A percentile compares a stretch with the other conserved stretches of the same genome.
These are phyloP conservation scores for Pseudococcus viburni DNA, from an alignment of 2,888 invertebrate species.

Conservation along the genomic window DNA sequence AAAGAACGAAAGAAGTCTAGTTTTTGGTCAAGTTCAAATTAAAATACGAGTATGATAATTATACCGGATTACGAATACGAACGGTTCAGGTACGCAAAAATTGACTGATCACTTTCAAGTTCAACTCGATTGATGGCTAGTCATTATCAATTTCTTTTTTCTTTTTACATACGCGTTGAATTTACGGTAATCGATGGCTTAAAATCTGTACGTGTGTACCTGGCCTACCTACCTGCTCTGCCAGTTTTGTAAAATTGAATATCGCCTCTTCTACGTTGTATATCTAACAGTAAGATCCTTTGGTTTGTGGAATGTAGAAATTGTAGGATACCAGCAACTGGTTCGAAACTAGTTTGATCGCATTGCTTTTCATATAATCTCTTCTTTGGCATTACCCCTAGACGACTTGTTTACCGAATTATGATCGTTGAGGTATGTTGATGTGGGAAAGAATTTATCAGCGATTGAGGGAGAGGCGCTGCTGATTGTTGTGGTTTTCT, in stretches of 20 bases:
- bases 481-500: no score
- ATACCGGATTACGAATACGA: conserved; percentile 35
- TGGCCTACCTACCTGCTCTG: background rate
- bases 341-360: conserved; percentile 27
- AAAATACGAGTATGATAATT: conserved; percentile 30
- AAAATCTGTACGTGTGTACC: background rate
- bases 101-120: conserved; percentile 52
- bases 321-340: conserved; percentile 14
- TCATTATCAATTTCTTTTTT: conserved; percentile 30
- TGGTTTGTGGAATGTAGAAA: conserved; percentile 25
- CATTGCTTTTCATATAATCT: background rate
- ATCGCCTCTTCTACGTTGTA: background rate
- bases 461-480: background rate
- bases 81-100: conserved; percentile 29
- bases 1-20: background rate
- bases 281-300: background rate
- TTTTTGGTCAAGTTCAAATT: conserved; percentile 43
- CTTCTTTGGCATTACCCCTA: background rate
- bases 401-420: background rate
- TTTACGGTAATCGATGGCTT: background rate
- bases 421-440: conserved; percentile 6
- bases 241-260: background rate
- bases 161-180: background rate
- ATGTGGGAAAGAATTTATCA: background rate
- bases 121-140: background rate